Evolutionary conservation across 1,140 invertebrate species (phyloP).

Genomic region (Orussus abietinus): DNA sequence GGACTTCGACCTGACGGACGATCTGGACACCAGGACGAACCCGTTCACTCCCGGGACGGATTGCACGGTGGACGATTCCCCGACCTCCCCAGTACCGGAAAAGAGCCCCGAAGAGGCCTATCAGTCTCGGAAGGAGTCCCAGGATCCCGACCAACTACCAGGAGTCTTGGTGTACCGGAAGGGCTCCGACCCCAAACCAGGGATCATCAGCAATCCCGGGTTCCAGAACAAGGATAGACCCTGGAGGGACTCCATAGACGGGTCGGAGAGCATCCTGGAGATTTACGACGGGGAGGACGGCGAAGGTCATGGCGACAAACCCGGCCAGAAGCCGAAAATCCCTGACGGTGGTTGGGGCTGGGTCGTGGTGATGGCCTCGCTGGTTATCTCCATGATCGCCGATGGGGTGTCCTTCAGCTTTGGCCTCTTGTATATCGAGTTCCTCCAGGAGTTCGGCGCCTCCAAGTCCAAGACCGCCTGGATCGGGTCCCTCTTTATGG

Average conservation of each 20-base stretch:
- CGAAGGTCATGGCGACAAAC: constrained; percentile 4
- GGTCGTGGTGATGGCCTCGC: constrained; percentile 81
- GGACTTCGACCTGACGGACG: constrained; percentile 21
- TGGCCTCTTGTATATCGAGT: constrained; percentile 82
- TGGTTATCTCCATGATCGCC: constrained; percentile 88
- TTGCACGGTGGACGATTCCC: constrained; percentile 18
- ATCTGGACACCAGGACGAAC: constrained; percentile 18
- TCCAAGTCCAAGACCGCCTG: constrained; percentile 80
- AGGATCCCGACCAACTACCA: constrained; percentile 11
- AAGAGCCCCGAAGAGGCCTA: no score
- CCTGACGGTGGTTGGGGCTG: constrained; percentile 80
- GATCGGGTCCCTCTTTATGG: constrained; percentile 85
- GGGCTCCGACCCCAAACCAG: constrained; percentile 11
- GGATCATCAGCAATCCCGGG: constrained; percentile 10
- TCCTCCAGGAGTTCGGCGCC: constrained; percentile 79
- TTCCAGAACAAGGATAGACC: constrained; percentile 11
- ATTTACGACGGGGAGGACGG: constrained; percentile 20
- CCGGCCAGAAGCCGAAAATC: constrained; percentile 51
- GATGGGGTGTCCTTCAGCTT: constrained; percentile 94
- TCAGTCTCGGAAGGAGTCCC: constrained; percentile 17
- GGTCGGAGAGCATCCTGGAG: constrained; percentile 20
- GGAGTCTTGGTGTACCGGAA: constrained; percentile 13
- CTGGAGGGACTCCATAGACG: constrained; percentile 25
- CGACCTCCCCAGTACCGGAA: no score
- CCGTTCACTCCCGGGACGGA: constrained; percentile 22